Percentiles rank a stretch among this genome's conserved stretches.
Conservation (phyloP, 2,113 vertebrate species). For the Spilogale gracilis region DNA sequence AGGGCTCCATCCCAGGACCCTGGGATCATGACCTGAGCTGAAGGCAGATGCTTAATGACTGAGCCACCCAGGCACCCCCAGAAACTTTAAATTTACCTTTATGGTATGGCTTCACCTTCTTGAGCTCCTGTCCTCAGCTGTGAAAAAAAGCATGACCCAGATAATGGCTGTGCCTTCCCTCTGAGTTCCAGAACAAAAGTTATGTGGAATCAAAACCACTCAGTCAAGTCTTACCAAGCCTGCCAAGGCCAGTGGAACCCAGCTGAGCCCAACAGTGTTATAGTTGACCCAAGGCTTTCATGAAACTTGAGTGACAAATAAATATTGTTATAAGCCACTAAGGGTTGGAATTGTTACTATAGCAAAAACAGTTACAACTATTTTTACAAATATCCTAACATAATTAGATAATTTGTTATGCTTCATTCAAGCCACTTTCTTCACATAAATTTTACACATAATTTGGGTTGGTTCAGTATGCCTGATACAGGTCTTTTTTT, state of each 20-base stretch:
- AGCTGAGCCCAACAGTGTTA: background rate
- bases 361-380: background rate
- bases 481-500: background rate
- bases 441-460: background rate
- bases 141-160: background rate
- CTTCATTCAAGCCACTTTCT: slow-evolving; percentile 18
- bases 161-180: background rate
- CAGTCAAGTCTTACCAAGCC: background rate
- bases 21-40: too few species aligned
- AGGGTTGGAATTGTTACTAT: background rate
- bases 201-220: background rate
- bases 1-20: too few species aligned
- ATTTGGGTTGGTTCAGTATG: background rate
- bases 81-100: background rate
- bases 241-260: too few species aligned
- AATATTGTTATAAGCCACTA: background rate
- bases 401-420: background rate
- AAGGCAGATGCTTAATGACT: too few species aligned
- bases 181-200: background rate
- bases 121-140: background rate
- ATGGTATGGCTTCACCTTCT: background rate
- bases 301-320: background rate
- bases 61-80: too few species aligned
- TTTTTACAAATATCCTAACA: background rate
- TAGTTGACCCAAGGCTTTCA: background rate